Evolutionary conservation across 37 sponge, comb jelly and placozoan genomes (phyloP), one percentile per base, ranked within the genome.

Genomic region (Cliona cf. orientalis): DNA sequence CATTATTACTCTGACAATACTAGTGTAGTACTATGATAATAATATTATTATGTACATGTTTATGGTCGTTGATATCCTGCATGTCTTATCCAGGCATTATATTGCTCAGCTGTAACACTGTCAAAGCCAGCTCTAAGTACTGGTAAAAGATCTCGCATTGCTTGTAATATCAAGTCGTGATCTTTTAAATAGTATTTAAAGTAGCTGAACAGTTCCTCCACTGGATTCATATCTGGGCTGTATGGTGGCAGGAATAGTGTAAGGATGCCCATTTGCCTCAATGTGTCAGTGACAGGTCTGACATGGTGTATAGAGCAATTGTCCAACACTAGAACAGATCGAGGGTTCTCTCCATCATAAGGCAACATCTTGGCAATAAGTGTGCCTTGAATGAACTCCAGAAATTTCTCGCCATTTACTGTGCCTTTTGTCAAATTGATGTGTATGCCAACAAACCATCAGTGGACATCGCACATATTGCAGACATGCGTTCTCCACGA

Each of bases 381-480:
- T 37, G 70, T 69, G 14, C 70, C 70, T n/a, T 42, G 42, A 63
- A 63, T 7, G 23, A 69, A 69, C 19, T 69, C 70, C 12, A 37
- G 42, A 35, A 69, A 69, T n/a, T 7, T 35, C 7, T 69, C 42
- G 23, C 70, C 41, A 35, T 69, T 42, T 37, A 69, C 70, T n/a
- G 41, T 69, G 25, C n/a, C 23, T n/a, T 11, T 11, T 35, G 35
- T 11, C 25, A 37, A n/a, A n/a, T n/a, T n/a, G n/a, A 35, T 37
- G 9, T 69, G 41, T 25, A 69, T 42, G 35, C 11, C 41, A 9
- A 69, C 12, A 7, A 69, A 25, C 6, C 70, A 9, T 40, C 25
- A 11, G 38, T 11, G 9, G 70, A 69, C 7, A 69, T 69, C 9
- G 70, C 70, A 69, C 41, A 38, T n/a, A 69, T 69, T 37, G 70